Evolutionary conservation across 2,113 vertebrate species (phyloP).

Genomic region (Apaloderma vittatum): DNA sequence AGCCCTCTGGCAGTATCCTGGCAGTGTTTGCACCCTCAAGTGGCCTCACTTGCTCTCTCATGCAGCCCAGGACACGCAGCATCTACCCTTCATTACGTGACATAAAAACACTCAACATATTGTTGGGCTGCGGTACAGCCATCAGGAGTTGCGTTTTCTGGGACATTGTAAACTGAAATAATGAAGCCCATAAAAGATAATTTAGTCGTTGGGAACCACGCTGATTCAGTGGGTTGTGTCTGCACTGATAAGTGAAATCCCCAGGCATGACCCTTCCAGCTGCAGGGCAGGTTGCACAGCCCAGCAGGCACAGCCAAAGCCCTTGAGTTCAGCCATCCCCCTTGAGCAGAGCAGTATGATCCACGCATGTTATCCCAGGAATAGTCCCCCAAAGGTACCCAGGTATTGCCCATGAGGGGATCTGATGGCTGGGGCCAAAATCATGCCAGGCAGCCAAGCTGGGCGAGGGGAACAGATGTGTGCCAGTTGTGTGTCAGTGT

Average conservation of each 20-base stretch:
- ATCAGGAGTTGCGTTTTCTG: background rate
- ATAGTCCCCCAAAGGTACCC: background rate
- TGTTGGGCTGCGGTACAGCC: background rate
- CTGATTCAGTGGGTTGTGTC: background rate
- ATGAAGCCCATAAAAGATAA: background rate
- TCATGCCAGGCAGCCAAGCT: background rate
- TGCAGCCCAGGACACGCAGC: background rate
- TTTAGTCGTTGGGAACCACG: background rate
- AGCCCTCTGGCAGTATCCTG: background rate
- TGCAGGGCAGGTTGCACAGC: background rate
- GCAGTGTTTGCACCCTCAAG: background rate
- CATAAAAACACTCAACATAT: background rate
- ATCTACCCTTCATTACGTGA: background rate
- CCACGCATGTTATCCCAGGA: rapidly evolving
- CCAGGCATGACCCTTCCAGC: background rate
- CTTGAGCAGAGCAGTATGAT: rapidly evolving
- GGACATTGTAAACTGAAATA: background rate
- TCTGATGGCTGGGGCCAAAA: background rate
- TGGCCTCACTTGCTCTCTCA: background rate
- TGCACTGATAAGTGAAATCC: background rate
- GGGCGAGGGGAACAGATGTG: background rate
- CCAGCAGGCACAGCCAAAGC: background rate
- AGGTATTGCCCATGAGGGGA: background rate
- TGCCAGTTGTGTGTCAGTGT: background rate
- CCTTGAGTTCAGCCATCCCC: rapidly evolving